Conservation (phyloP, 2,113 vertebrate genomes). For the Megaceryle maxima region DNA sequence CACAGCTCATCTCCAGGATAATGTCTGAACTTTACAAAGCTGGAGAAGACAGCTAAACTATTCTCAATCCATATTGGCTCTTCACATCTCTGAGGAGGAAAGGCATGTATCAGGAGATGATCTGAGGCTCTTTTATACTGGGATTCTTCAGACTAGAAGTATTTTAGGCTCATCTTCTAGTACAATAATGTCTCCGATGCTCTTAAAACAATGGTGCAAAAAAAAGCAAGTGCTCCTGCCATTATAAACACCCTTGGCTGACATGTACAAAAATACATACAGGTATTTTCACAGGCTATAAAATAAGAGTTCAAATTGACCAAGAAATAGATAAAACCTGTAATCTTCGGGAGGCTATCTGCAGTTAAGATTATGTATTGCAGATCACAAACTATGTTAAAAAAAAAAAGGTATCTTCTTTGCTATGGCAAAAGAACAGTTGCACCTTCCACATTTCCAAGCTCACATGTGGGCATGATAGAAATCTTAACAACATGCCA, state of each 20-base stretch:
- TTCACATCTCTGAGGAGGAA: background rate
- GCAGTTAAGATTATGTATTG: constrained; percentile 30
- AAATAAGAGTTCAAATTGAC: constrained; percentile 1
- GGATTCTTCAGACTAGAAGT: background rate
- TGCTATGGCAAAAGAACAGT: background rate
- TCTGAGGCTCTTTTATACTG: background rate
- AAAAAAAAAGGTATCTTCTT: background rate
- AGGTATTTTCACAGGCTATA: background rate
- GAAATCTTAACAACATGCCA: constrained; percentile 46
- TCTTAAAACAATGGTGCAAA: background rate
- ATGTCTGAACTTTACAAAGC: background rate
- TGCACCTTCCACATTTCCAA: background rate
- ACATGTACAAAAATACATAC: background rate
- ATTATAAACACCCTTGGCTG: background rate
- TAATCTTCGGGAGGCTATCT: constrained; percentile 17
- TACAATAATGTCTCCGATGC: background rate
- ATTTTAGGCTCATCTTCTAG: background rate
- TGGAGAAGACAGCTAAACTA: background rate
- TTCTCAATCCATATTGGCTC: background rate
- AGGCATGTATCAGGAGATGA: background rate
- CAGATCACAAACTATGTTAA: background rate
- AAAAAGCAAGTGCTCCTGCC: background rate
- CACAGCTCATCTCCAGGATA: background rate
- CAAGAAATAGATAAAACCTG: constrained; percentile 22
- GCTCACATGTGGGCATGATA: background rate